Base-by-base conservation (phyloP, 2,888 invertebrate species). In the Allolobophora icterica region DNA sequence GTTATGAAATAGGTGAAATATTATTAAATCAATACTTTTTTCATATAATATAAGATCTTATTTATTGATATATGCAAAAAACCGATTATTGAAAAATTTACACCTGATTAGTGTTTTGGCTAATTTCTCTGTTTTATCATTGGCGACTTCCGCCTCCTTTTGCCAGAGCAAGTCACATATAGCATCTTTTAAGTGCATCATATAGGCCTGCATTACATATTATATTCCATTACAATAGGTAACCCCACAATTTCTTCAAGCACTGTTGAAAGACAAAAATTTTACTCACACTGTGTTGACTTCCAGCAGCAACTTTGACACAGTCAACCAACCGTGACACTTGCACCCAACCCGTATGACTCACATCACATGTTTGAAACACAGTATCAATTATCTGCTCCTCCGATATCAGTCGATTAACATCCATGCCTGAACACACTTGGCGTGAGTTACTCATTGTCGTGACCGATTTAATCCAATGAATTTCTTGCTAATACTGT, bases 331-430 rank as follows among this genome's bases (percentile, higher is more conserved):
- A 87, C 38, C 6, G 35, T 0, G 87, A 87, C 11, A 87, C 87
- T 21, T 34, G 87, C 87, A 87, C 87, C 87, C 34, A 87, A 24
- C 87, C 87, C 8, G 35, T 87, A 34, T 35, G 19, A 87, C 35
- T 38, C 87, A 35, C 34, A 87, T 87, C 87, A 87, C 87, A 87
- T 13, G 87, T 35, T 17, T 35, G 38, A 35, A 87, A 87, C n/a
- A 87, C 87, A 87, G 35, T 34, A 33, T 87, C 87, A 34, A 87
- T 87, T 87, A 87, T 87, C 87, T 87, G 35, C 87, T 87, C 87
- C 38, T 87, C 87, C 8, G 87, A 35, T 6, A 38, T 21, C 19
- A 38, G n/a, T 87, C 35, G 87, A 87, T 35, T 87, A 21, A 87
- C 71, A 71, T 71, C 71, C 4, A 21, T 21, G 6, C 24, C 52